A percentile compares a stretch with the other conserved stretches of the same genome.
These are phyloP conservation scores for Cordilura impudica DNA, from an alignment of 2,888 invertebrate species.

Conservation along the genomic window DNA sequence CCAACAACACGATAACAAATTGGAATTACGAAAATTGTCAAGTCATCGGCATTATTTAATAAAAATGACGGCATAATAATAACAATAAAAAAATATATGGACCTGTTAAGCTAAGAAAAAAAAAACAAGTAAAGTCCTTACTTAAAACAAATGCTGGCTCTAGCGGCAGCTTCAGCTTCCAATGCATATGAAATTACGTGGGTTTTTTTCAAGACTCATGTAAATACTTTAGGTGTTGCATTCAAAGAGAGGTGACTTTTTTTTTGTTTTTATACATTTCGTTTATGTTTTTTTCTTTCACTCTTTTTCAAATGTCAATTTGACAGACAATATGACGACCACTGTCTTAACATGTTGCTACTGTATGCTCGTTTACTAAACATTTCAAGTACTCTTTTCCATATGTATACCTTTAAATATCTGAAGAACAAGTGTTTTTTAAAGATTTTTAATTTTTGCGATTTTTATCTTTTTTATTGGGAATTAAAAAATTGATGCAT, in stretches of 20 bases:
- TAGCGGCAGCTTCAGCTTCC: neutral
- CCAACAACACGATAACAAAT: conserved; percentile 57
- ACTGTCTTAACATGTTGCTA: conserved; percentile 63
- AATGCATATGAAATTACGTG: conserved; percentile 44
- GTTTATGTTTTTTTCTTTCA: no score
- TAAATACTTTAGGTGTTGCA: conserved; percentile 36
- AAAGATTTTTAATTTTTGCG: conserved; percentile 32
- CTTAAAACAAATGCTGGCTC: neutral
- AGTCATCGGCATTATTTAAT: conserved; percentile 76
- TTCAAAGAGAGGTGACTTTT: neutral
- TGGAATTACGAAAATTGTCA: conserved; percentile 70
- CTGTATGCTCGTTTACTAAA: conserved; percentile 26
- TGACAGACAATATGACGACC: conserved; percentile 67
- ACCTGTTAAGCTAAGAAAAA: neutral
- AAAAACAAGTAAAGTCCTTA: conserved; percentile 10
- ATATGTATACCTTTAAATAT: neutral
- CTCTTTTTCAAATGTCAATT: conserved; percentile 65
- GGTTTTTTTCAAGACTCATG: conserved; percentile 53
- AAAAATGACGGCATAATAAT: conserved; percentile 59
- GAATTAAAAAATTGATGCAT: conserved; percentile 60
- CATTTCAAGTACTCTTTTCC: conserved; percentile 49
- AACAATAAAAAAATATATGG: conserved; percentile 15
- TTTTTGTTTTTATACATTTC: conserved; percentile 18
- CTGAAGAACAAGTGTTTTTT: conserved; percentile 20
- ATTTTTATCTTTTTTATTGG: conserved; percentile 61